phyloP scores from a whole-genome alignment of 2,113 vertebrate species.

The Leptocoma aspasia region DNA sequence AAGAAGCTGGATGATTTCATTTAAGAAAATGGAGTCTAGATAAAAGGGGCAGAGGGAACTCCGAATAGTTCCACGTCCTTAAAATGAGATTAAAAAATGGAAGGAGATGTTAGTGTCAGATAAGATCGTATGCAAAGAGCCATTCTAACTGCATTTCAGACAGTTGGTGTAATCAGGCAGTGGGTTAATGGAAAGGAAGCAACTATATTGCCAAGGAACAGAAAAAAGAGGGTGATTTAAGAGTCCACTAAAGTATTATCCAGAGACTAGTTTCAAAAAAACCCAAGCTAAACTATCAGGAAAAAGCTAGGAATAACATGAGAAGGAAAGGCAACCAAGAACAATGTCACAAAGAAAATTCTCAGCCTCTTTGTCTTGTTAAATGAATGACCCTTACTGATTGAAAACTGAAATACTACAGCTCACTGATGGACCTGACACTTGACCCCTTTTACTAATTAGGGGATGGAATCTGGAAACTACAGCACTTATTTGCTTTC shows the following conservation, averaged over 20 bases:
- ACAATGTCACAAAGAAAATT: not conserved
- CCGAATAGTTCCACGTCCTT: slow-evolving; percentile 21
- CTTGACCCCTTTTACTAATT: slow-evolving; percentile 55
- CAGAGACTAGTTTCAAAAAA: slow-evolving; percentile 1
- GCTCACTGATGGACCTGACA: slow-evolving; percentile 40
- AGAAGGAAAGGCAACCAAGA: not conserved
- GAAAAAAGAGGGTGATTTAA: slow-evolving; percentile 4
- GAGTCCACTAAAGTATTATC: slow-evolving; percentile 1
- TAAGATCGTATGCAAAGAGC: slow-evolving; percentile 23
- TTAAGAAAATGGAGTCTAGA: slow-evolving; percentile 59
- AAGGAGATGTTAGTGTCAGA: slow-evolving; percentile 46
- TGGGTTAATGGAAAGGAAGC: slow-evolving; percentile 46
- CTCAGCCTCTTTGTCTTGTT: slow-evolving; percentile 24
- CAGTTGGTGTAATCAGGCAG: slow-evolving; percentile 30
- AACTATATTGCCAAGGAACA: slow-evolving; percentile 25
- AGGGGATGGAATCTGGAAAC: slow-evolving; percentile 42
- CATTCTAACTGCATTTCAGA: slow-evolving; percentile 1
- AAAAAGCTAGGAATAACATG: not conserved
- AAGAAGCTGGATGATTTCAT: slow-evolving; percentile 64
- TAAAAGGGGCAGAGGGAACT: slow-evolving; percentile 17
- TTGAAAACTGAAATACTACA: slow-evolving; percentile 40
- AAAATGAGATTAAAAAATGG: slow-evolving; percentile 59
- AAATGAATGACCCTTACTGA: slow-evolving; percentile 25
- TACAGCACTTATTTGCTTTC: slow-evolving; percentile 45
- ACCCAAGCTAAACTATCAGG: not conserved